phyloP scores from a whole-genome alignment of 2,888 invertebrate genomes.

The Trilocha varians region DNA sequence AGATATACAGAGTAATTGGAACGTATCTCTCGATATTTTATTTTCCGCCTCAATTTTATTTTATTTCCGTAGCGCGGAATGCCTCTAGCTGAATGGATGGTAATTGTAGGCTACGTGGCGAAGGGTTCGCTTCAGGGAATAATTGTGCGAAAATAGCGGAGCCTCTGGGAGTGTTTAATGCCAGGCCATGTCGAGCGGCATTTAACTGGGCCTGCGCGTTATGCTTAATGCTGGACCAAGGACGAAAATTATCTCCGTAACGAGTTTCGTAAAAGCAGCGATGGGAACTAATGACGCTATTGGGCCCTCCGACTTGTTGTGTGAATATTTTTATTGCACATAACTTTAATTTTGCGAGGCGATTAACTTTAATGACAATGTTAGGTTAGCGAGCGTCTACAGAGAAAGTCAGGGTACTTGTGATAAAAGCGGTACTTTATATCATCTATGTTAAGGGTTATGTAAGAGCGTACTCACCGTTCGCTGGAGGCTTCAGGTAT shows the following conservation, averaged over 20 bases:
- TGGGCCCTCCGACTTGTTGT: conserved; percentile 55
- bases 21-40: conserved; percentile 56
- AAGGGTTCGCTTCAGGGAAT: conserved; percentile 68
- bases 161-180: conserved; percentile 68
- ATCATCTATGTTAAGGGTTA: conserved; percentile 20
- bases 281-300: conserved; percentile 65
- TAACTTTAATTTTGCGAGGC: conserved; percentile 59
- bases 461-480: conserved; percentile 46
- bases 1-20: conserved; percentile 44
- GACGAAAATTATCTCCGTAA: conserved; percentile 65
- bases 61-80: conserved; percentile 46
- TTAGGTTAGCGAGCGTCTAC: conserved; percentile 16
- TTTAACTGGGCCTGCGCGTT: conserved; percentile 52
- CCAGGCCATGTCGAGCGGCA: conserved; percentile 52
- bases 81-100: conserved; percentile 62
- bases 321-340: conserved; percentile 58
- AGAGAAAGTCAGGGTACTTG: conserved; percentile 29
- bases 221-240: conserved; percentile 59
- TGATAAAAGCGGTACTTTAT: conserved; percentile 30
- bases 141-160: conserved; percentile 63
- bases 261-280: conserved; percentile 62
- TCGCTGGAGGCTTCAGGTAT: conserved; percentile 26
- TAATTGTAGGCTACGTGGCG: conserved; percentile 63
- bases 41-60: conserved; percentile 62
- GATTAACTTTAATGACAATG: conserved; percentile 55